Percentiles rank a stretch among this genome's conserved stretches.
Conservation (phyloP, 2,888 invertebrate species). For the Microctonus hyperodae region DNA sequence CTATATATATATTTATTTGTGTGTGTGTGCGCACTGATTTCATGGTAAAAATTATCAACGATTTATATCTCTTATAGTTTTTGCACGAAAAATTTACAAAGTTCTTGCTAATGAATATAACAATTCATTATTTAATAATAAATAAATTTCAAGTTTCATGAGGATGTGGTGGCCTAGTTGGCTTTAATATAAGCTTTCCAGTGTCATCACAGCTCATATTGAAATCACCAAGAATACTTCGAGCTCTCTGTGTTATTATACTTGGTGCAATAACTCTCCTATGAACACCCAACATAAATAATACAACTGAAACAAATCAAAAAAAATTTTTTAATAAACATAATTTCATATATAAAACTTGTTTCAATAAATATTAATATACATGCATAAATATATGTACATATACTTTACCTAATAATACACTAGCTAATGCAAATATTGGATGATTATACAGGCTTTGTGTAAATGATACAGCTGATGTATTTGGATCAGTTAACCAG, state of each 20-base stretch:
- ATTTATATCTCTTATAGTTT: neutral
- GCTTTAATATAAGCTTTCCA: conserved; percentile 93
- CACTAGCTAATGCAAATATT: conserved; percentile 89
- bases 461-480: conserved; percentile 87
- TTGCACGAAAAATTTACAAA: neutral
- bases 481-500: conserved; percentile 94
- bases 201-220: conserved; percentile 99
- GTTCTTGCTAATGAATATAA: neutral
- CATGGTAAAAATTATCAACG: neutral
- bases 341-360: neutral
- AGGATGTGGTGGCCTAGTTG: conserved; percentile 63
- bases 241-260: conserved; percentile 90
- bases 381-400: no score
- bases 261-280: conserved; percentile 96
- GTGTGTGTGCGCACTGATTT: conserved; percentile 4
- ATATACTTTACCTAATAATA: conserved; percentile 82
- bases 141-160: conserved; percentile 53
- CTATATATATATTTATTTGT: neutral
- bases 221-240: conserved; percentile 90
- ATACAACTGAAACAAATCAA: conserved; percentile 70
- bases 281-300: conserved; percentile 91
- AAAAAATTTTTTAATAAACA: conserved; percentile 11
- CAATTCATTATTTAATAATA: conserved; percentile 14
- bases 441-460: conserved; percentile 95
- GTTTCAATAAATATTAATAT: conserved; percentile 34